Conservation (phyloP, 53 echinoderm and acorn worm species). For the Luidia sarsii region DNA sequence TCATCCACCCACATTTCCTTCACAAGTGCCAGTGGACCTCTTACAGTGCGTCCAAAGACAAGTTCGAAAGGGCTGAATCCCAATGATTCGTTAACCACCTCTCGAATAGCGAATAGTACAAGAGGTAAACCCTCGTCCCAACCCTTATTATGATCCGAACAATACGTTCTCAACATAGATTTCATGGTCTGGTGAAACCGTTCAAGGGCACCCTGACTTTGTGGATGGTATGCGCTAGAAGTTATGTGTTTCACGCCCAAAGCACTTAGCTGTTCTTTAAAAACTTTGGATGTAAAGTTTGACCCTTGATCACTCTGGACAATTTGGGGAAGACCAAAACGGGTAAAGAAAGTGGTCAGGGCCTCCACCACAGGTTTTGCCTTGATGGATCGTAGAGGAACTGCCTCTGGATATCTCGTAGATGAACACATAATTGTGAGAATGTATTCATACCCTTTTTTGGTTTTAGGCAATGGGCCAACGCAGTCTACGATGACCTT, state of each 20-base stretch:
- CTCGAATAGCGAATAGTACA: conserved; percentile 68
- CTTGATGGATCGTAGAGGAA: conserved; percentile 64
- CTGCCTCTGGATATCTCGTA: conserved; percentile 71
- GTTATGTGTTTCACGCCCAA: not conserved
- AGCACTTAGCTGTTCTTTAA: conserved; percentile 34
- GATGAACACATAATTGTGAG: conserved; percentile 72
- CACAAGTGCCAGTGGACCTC: conserved; percentile 16
- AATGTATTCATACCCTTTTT: conserved; percentile 59
- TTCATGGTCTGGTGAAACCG: conserved; percentile 62
- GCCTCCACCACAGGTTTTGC: conserved; percentile 61
- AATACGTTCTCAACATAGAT: conserved; percentile 32
- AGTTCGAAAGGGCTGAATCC: conserved; percentile 55
- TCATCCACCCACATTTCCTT: conserved; percentile 48
- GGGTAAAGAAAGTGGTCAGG: conserved; percentile 59
- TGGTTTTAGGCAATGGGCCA: conserved; percentile 70
- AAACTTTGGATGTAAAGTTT: conserved; percentile 52
- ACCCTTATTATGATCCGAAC: conserved; percentile 19
- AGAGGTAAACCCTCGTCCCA: conserved; percentile 73
- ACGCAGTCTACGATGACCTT: conserved; percentile 74
- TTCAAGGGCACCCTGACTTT: conserved; percentile 58
- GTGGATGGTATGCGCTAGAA: conserved; percentile 56
- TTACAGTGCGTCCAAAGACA: conserved; percentile 33
- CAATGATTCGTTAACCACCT: conserved; percentile 59
- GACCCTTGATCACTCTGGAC: conserved; percentile 74
- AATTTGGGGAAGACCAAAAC: conserved; percentile 59